These are phyloP conservation scores for Silvanus unidentatus DNA, from an alignment of 2,888 invertebrate genomes.

Conservation along the genomic window DNA sequence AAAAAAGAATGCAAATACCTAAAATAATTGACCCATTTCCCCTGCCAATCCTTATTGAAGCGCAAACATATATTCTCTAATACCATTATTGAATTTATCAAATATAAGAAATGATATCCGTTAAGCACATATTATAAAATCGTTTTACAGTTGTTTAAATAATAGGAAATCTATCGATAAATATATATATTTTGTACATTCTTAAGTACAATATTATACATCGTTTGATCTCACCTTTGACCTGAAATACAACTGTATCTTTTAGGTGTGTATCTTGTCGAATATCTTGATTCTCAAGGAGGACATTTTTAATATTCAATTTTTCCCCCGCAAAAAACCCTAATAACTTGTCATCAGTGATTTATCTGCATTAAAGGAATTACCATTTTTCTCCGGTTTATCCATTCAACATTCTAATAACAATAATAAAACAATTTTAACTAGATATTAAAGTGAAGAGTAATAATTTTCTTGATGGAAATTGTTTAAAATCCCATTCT, in stretches of 20 bases:
- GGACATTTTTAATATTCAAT: not conserved
- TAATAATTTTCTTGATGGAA: too few species aligned
- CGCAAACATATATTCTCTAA: too few species aligned
- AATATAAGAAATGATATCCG: not conserved
- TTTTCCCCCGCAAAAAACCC: not conserved
- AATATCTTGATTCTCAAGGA: constrained; percentile 13
- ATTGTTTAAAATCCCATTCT: too few species aligned
- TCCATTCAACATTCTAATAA: too few species aligned
- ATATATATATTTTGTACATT: constrained; percentile 18
- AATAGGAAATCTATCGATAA: constrained; percentile 20
- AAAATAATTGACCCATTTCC: too few species aligned
- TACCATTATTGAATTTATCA: too few species aligned
- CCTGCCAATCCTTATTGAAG: too few species aligned
- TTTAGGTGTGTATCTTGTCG: constrained; percentile 9
- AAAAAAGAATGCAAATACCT: too few species aligned
- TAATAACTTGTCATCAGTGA: constrained; percentile 1
- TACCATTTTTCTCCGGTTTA: too few species aligned
- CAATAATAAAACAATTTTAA: too few species aligned
- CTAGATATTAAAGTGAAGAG: too few species aligned
- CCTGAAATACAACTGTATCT: constrained; percentile 17
- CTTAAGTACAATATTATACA: constrained; percentile 21
- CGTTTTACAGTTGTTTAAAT: constrained; percentile 22
- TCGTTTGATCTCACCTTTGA: constrained; percentile 21
- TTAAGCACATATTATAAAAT: not conserved
- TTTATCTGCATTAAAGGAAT: not conserved